Conservation (phyloP, 2,113 vertebrate species). For the Dicrurus megarhynchus region DNA sequence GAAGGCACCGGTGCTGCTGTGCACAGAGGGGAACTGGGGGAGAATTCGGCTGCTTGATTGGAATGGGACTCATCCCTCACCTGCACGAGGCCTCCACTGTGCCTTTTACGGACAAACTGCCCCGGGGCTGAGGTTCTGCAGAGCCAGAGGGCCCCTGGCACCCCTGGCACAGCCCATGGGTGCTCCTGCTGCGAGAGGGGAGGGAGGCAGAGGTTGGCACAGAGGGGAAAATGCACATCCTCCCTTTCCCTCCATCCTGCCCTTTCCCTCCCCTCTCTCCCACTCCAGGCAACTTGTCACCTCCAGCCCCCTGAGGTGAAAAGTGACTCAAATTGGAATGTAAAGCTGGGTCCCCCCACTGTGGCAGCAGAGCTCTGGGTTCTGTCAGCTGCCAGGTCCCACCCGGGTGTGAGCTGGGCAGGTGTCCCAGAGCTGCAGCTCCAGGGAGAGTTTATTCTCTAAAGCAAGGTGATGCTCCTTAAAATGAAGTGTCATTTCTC, state of each 20-base stretch:
- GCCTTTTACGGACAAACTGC: neutral
- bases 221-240: neutral
- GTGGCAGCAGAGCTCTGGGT: neutral
- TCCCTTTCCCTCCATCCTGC: neutral
- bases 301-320: neutral
- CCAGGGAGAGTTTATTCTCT: neutral
- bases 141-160: neutral
- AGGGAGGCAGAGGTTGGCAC: neutral
- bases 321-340: neutral
- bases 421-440: neutral
- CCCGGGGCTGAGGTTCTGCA: neutral
- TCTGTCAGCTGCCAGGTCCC: neutral
- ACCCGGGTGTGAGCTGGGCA: neutral
- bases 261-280: neutral
- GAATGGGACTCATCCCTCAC: neutral
- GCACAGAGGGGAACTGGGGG: neutral
- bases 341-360: fast-evolving
- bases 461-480: constrained; percentile 7
- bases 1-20: neutral
- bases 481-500: constrained; percentile 40
- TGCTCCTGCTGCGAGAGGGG: fast-evolving
- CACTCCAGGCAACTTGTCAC: neutral
- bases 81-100: fast-evolving
- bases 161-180: neutral
- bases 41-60: fast-evolving